Evolutionary conservation across 2,888 invertebrate genomes (phyloP), one percentile per base, ranked within the genome.

Genomic region (Drosophila formosana): DNA sequence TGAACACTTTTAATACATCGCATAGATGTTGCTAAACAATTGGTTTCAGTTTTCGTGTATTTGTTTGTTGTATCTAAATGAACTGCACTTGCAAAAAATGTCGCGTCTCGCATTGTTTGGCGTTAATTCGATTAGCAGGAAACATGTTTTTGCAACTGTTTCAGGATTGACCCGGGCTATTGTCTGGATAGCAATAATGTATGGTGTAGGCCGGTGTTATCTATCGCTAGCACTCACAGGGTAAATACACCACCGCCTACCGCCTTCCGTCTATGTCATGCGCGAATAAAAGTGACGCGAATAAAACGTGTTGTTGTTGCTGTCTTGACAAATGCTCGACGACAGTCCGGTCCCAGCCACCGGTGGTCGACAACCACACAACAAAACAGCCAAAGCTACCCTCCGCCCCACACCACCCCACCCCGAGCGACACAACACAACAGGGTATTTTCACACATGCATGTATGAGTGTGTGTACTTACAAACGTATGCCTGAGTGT

Each of bases 301-400:
- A 25, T 23, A 45, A 45, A 56, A 34, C 25, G 43, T 56, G 32
- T 32, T 25, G 45, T 37, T 37, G 37, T 32, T 56, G 32, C 28
- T 32, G 55, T 43, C 45, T 45, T 56, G 55, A 56, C 55, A 56
- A 56, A 56, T 56, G 45, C 8, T 55, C 23, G 32, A n/a, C 37
- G 37, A 37, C n/a, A 11, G 55, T 56, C 32, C 55, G 30, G 55
- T 55, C 32, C 45, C 45, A 32, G 45, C 32, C 30, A 55, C 45
- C 55, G 55, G 45, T 55, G 55, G 55, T 55, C 51, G 45, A n/a
- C 55, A 45, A 45, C 55, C 32, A 56, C 32, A 45, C 32, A 55
- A 45, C 45, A 32, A 55, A 30, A 55, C 43, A 41, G 43, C 18
- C 18, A 18, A 18, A 55, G 53, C 53, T 41, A 55, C 53, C 53